Conservation (phyloP, 2,888 invertebrate species). For the Achlya flavicornis region DNA sequence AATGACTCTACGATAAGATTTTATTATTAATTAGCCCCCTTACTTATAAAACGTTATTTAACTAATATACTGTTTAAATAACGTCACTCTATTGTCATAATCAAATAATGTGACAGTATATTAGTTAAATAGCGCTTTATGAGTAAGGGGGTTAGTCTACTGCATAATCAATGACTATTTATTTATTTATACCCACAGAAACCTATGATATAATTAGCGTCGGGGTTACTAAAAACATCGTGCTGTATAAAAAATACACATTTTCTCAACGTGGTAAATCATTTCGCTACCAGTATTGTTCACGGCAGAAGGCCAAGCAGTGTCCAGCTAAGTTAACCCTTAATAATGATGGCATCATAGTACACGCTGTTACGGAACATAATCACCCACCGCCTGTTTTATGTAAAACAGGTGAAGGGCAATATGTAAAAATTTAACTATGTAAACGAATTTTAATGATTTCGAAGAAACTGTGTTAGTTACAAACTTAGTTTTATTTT, state of each 20-base stretch:
- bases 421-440: background rate
- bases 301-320: background rate
- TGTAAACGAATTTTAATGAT: too few relatives aligned
- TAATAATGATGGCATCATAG: conserved; percentile 25
- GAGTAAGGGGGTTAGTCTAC: too few relatives aligned
- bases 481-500: too few relatives aligned
- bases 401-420: background rate
- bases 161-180: background rate
- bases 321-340: conserved; percentile 30
- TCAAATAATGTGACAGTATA: too few relatives aligned
- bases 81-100: too few relatives aligned
- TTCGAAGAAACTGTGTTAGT: too few relatives aligned
- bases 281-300: background rate
- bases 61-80: too few relatives aligned
- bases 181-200: background rate
- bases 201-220: background rate
- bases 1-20: too few relatives aligned
- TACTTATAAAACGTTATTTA: too few relatives aligned
- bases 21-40: too few relatives aligned
- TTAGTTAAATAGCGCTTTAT: too few relatives aligned
- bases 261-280: background rate
- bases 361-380: conserved; percentile 32
- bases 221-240: background rate
- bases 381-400: conserved; percentile 39
- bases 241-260: background rate